phyloP scores from a whole-genome alignment of 2,888 invertebrate species.

The Apoderus coryli region DNA sequence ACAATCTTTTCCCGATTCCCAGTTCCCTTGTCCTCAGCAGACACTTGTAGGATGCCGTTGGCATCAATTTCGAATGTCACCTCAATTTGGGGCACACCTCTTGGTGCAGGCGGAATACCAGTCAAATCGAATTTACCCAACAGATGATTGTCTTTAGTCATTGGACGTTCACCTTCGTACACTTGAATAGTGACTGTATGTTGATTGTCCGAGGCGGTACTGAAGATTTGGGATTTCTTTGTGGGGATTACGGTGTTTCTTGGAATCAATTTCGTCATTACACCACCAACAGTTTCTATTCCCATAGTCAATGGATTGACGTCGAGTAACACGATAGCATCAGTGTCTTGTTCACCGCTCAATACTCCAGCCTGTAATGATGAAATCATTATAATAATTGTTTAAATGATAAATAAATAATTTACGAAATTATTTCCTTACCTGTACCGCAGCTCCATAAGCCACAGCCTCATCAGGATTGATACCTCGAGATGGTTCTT shows the following conservation, averaged over 20 bases:
- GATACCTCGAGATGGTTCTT: slow-evolving; percentile 95
- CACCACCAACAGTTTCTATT: slow-evolving; percentile 98
- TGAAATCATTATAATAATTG: no score
- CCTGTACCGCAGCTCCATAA: slow-evolving; percentile 96
- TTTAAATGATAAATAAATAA: no score
- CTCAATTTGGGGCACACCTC: slow-evolving; percentile 89
- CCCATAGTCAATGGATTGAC: slow-evolving; percentile 98
- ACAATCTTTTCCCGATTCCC: slow-evolving; percentile 98
- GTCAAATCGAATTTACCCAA: slow-evolving; percentile 97
- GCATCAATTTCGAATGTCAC: slow-evolving; percentile 92
- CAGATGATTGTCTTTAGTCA: slow-evolving; percentile 99
- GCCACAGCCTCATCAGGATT: slow-evolving; percentile 99
- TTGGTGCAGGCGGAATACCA: slow-evolving; percentile 88
- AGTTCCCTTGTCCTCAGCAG: slow-evolving; percentile 98
- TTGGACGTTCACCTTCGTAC: slow-evolving; percentile 97
- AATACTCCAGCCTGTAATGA: slow-evolving; percentile 97
- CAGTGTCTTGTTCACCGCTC: slow-evolving; percentile 93
- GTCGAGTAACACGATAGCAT: slow-evolving; percentile 90
- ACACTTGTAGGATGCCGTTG: slow-evolving; percentile 88
- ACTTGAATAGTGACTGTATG: slow-evolving; percentile 98
- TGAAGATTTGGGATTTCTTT: slow-evolving; percentile 98
- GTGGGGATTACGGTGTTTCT: slow-evolving; percentile 98
- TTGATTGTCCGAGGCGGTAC: slow-evolving; percentile 97
- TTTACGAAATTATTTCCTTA: no score
- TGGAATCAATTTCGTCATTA: slow-evolving; percentile 97